These are phyloP conservation scores for Ectropis grisescens DNA, from an alignment of 1,140 invertebrate genomes.

Conservation along the genomic window DNA sequence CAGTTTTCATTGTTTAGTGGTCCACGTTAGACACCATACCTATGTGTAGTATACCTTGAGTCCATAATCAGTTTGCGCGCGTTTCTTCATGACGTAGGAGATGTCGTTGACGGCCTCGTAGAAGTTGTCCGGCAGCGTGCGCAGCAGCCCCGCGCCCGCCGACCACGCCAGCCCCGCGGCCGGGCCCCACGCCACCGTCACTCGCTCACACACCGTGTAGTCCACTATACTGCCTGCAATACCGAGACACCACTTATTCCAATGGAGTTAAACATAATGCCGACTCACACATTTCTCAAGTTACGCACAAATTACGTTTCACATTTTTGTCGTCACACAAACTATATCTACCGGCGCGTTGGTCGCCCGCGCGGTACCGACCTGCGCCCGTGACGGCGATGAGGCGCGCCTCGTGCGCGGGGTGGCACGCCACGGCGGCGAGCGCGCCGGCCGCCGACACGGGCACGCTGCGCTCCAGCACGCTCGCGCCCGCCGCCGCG, in stretches of 20 bases:
- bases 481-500: conserved; percentile 59
- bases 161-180: conserved; percentile 80
- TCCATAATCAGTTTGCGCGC: conserved; percentile 84
- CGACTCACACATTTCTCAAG: no score
- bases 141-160: conserved; percentile 78
- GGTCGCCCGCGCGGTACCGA: no score
- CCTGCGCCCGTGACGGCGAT: conserved; percentile 71
- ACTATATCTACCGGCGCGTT: no score
- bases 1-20: no score
- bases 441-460: conserved; percentile 68
- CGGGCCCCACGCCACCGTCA: conserved; percentile 80
- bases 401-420: conserved; percentile 80
- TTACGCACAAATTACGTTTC: no score
- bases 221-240: conserved; percentile 61
- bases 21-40: no score
- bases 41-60: conserved; percentile 78
- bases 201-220: conserved; percentile 84
- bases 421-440: conserved; percentile 89
- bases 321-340: no score
- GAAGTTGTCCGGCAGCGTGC: conserved; percentile 71
- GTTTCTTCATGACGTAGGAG: conserved; percentile 77
- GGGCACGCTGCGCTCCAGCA: conserved; percentile 78
- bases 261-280: no score
- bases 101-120: conserved; percentile 77
- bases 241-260: no score